These are phyloP conservation scores for Melieria crassipennis DNA, from an alignment of 2,888 invertebrate genomes.

Conservation along the genomic window DNA sequence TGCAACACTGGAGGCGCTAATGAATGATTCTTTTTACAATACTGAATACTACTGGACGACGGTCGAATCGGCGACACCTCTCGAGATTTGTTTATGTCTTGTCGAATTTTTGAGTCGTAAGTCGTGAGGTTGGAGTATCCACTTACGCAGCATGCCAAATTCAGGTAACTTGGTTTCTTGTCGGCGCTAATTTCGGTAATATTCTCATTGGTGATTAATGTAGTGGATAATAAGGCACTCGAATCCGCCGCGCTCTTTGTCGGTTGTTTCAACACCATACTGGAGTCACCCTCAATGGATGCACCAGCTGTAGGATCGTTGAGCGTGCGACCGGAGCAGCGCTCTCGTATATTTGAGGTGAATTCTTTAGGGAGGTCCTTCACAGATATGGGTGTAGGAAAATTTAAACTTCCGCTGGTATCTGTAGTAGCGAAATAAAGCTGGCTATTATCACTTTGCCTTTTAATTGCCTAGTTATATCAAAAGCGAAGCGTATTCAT, in stretches of 20 bases:
- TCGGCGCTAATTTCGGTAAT: conserved; percentile 53
- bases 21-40: conserved; percentile 68
- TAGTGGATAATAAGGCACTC: conserved; percentile 39
- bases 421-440: conserved; percentile 49
- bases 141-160: conserved; percentile 89
- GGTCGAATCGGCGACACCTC: conserved; percentile 78
- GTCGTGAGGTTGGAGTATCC: conserved; percentile 89
- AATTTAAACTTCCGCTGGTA: conserved; percentile 73
- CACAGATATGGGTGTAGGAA: conserved; percentile 72
- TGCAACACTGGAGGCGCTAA: conserved; percentile 67
- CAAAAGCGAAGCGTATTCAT: too few relatives aligned
- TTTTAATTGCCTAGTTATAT: conserved; percentile 28
- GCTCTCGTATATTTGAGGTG: conserved; percentile 71
- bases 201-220: conserved; percentile 26
- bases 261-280: conserved; percentile 57
- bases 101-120: conserved; percentile 83
- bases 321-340: conserved; percentile 60
- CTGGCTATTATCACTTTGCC: conserved; percentile 20
- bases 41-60: conserved; percentile 65
- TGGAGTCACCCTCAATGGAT: conserved; percentile 46
- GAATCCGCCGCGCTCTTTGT: conserved; percentile 27
- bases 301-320: conserved; percentile 54
- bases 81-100: conserved; percentile 77
- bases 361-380: conserved; percentile 70
- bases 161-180: conserved; percentile 88